phyloP scores from a whole-genome alignment of 2,113 vertebrate species.

The Microcebus jonahi region DNA sequence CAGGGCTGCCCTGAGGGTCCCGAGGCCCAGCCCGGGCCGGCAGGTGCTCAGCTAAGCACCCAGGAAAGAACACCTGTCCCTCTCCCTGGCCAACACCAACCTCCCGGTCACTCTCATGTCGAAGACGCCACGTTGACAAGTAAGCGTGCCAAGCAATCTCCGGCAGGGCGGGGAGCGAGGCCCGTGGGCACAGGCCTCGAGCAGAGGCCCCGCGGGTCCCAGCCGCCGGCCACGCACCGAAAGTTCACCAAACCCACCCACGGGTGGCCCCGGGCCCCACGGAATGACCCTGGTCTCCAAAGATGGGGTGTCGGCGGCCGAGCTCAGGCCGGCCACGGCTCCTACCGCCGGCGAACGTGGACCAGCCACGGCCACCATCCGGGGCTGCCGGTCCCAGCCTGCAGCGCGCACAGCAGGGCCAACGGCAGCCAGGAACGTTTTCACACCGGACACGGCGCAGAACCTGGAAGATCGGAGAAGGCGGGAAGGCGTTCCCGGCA shows the following conservation, averaged over 20 bases:
- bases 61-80: background rate
- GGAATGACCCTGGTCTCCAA: background rate
- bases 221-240: rapidly evolving
- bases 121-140: background rate
- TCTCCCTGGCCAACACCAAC: background rate
- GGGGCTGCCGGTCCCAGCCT: background rate
- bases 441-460: background rate
- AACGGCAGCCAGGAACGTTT: background rate
- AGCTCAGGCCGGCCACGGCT: background rate
- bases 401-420: background rate
- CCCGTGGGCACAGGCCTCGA: background rate
- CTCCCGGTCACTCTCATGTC: background rate
- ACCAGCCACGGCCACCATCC: background rate
- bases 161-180: rapidly evolving
- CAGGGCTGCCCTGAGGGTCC: background rate
- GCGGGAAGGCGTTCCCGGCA: background rate
- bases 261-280: background rate
- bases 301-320: background rate
- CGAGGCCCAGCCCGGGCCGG: rapidly evolving
- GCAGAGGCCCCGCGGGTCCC: background rate
- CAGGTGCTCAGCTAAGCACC: background rate
- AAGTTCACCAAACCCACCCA: background rate
- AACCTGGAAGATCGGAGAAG: too few species aligned
- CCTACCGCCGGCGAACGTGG: background rate
- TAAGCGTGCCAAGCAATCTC: background rate